phyloP scores from a whole-genome alignment of 2,797 vertebrate species.

The Acanthis flammea region DNA sequence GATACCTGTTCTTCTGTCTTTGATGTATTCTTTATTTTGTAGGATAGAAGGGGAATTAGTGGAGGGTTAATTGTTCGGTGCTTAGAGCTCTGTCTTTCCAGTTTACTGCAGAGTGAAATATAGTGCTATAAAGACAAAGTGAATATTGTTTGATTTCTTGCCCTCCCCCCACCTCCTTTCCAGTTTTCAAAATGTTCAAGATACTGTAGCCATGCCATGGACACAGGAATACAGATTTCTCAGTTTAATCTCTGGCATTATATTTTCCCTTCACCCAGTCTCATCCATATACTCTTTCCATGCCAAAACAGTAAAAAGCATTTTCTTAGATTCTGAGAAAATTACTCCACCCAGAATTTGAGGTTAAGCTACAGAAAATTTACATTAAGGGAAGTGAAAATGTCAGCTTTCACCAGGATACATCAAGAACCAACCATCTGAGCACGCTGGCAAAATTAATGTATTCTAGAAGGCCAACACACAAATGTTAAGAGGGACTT shows the following conservation, averaged over 20 bases:
- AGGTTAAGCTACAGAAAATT: slow-evolving; percentile 13
- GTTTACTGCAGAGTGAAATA: slow-evolving; percentile 24
- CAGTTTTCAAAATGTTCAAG: slow-evolving; percentile 25
- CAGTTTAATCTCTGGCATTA: neutral
- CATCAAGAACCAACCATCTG: neutral
- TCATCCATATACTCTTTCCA: neutral
- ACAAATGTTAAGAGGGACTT: slow-evolving; percentile 2
- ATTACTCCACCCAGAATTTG: neutral
- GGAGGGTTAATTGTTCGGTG: slow-evolving; percentile 50
- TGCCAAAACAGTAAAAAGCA: neutral
- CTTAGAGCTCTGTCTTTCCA: slow-evolving; percentile 54
- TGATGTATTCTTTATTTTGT: slow-evolving; percentile 61
- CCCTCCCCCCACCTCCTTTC: neutral
- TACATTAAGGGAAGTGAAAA: slow-evolving; percentile 6
- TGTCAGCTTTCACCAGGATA: neutral
- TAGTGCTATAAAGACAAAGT: neutral
- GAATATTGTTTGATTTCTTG: neutral
- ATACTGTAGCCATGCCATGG: neutral
- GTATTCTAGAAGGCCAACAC: slow-evolving; percentile 30
- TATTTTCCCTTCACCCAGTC: neutral
- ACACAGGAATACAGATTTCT: neutral
- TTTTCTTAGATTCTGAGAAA: neutral
- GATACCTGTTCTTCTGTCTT: slow-evolving; percentile 71
- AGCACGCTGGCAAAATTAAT: neutral
- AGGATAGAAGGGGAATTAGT: slow-evolving; percentile 48